Conservation (phyloP, 2,888 invertebrate genomes). For the Eristalis arbustorum region DNA sequence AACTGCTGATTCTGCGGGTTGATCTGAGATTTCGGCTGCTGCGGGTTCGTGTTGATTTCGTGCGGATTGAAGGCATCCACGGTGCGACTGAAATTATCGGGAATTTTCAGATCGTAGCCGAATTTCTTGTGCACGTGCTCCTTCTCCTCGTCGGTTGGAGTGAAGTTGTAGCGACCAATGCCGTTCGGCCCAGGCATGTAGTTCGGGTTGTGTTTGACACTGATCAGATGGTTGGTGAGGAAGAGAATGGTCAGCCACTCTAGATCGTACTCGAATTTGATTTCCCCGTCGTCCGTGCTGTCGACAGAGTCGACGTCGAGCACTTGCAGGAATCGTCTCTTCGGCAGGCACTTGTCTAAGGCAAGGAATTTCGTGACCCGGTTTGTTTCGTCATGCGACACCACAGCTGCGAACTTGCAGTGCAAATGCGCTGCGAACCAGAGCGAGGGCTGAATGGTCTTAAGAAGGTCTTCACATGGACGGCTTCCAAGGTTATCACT, state of each 20-base stretch:
- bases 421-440: constrained; percentile 99
- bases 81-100: constrained; percentile 89
- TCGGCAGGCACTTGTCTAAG: constrained; percentile 97
- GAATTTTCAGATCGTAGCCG: constrained; percentile 85
- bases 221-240: constrained; percentile 93
- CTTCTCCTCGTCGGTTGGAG: constrained; percentile 88
- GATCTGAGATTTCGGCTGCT: constrained; percentile 82
- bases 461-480: constrained; percentile 90
- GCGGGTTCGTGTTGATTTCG: constrained; percentile 76
- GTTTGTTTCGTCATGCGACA: constrained; percentile 85
- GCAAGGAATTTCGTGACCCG: constrained; percentile 91
- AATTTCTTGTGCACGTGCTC: constrained; percentile 84
- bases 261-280: constrained; percentile 86
- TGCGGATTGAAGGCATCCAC: constrained; percentile 84
- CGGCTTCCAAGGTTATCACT: constrained; percentile 92
- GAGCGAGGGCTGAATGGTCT: constrained; percentile 89
- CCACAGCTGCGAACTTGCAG: constrained; percentile 94
- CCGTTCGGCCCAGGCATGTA: constrained; percentile 91
- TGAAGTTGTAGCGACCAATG: constrained; percentile 82
- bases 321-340: constrained; percentile 93
- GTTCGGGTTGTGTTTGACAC: constrained; percentile 84
- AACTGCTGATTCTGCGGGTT: constrained; percentile 87
- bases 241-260: constrained; percentile 96
- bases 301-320: constrained; percentile 84
- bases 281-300: constrained; percentile 81